Evolutionary conservation across 2,113 vertebrate species (phyloP), one percentile per base, ranked within the genome.

Genomic region (Nibea coibor): DNA sequence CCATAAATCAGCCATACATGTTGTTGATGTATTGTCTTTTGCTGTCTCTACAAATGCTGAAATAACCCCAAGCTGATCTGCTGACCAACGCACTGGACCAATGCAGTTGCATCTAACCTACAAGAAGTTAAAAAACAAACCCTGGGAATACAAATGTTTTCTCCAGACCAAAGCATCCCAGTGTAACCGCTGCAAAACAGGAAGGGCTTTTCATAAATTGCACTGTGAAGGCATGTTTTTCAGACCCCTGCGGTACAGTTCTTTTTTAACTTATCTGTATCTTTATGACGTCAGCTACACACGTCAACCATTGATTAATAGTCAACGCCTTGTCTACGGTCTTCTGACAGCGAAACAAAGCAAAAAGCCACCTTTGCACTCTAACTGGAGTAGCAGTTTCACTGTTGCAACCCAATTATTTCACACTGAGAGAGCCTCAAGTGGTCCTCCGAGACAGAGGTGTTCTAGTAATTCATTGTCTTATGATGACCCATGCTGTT

Each of bases 381-480:
- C 67, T 77, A 83, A 93, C 89, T 87, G 84, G 58, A 86, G 88
- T 50, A 87, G 85, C 84, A 71, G 78, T 73, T 85, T 86, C 89
- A 81, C 88, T 81, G 81, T 90, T 89, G 91, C 88, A 89, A 87
- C 87, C 92, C 93, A 94, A 94, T 94, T 94, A 94, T 94, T 95
- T 93, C 85, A 89, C 91, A 89, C 82, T 69, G 91, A 93, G 88
- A 79, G 91, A 74, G 86, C 82, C 82, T 93, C 84, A 92, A 93
- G 92, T 94, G 92, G 87, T 91, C 94, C 92, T 91, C 80, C 28
- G 93, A 91, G 93, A 92, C 86, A 43, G 70, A 67, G 81, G 88
- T 82, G 85, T 88, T 90, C 84, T 48, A 81, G 88, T 93, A 91
- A 94, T 93, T 91, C 85, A 91, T 81, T 80, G 80, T 92, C 89